Evolutionary conservation across 2,888 invertebrate genomes (phyloP), one percentile per base, ranked within the genome.

Genomic region (Sarcophaga variegata): DNA sequence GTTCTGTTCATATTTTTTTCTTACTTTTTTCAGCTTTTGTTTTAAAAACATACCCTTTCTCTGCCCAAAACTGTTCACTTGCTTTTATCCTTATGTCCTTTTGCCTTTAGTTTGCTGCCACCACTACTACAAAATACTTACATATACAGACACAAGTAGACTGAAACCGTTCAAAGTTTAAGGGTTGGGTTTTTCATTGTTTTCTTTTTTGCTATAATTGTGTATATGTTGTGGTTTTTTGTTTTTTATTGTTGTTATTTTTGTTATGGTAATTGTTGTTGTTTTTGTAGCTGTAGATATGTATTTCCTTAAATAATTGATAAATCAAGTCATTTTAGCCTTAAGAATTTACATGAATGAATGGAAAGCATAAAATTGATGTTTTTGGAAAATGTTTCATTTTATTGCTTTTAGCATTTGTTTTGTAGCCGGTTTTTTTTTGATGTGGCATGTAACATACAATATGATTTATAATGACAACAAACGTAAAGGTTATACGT

Each of bases 271-370:
- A 54, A 63, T 60, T 27, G 59, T 47, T 47, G 17, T 71, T 78
- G 64, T 69, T 59, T 72, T n/a, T 66, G 67, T 60, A 64, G 49
- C 66, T 14, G 37, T 37, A 37, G 37, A 67, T 70, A 49, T 64
- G 37, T 37, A 37, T 70, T 37, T 60, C 59, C 72, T 54, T 81
- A 59, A 81, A 78, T 75, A 87, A 79, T 87, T 87, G 77, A 87
- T 87, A 79, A 83, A 83, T 78, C 80, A 72, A 81, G 75, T 72
- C 81, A 78, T 83, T 86, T 14, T 83, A 72, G 45, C 74, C 75
- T 54, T 54, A 71, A 66, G 64, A 82, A 47, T 60, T 71, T 17
- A 47, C 63, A 63, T 71, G 1, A 20, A 54, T 64, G 70, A 20
- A n/a, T 74, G 22, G 59, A 63, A n/a, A 67, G 47, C 64, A 69